These are phyloP conservation scores for Prenolepis imparis DNA, from an alignment of 2,888 invertebrate species.

Conservation along the genomic window DNA sequence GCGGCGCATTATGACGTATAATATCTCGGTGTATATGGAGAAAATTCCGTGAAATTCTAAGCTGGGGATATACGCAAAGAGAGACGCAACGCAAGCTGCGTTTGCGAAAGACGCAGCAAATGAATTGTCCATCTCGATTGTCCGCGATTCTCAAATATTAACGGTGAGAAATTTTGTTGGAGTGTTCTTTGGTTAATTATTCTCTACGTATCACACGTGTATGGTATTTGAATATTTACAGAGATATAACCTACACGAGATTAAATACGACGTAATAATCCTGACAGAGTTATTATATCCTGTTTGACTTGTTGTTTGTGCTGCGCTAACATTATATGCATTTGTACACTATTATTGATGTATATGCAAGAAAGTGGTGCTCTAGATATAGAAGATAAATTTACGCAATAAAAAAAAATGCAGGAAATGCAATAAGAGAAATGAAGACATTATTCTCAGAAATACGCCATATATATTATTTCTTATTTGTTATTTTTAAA, in stretches of 20 bases:
- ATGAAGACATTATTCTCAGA: background rate
- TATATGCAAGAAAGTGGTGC: background rate
- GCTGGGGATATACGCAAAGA: background rate
- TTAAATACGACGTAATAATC: background rate
- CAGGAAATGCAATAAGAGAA: background rate
- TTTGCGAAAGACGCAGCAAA: background rate
- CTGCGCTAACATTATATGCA: background rate
- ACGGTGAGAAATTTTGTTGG: background rate
- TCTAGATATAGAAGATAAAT: background rate
- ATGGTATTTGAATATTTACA: background rate
- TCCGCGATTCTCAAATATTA: constrained; percentile 6
- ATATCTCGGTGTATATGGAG: background rate
- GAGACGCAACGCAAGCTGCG: constrained; percentile 5
- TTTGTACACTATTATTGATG: background rate
- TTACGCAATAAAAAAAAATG: background rate
- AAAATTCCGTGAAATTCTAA: constrained; percentile 52
- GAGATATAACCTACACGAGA: background rate
- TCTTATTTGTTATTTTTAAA: background rate
- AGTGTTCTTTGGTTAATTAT: background rate
- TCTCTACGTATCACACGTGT: background rate
- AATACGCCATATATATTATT: background rate
- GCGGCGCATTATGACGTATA: constrained; percentile 11
- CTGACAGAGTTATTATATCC: background rate
- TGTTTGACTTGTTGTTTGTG: background rate
- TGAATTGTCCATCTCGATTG: constrained; percentile 8